Conservation (phyloP, 2,113 vertebrate genomes). For the Rafetus swinhoei region DNA sequence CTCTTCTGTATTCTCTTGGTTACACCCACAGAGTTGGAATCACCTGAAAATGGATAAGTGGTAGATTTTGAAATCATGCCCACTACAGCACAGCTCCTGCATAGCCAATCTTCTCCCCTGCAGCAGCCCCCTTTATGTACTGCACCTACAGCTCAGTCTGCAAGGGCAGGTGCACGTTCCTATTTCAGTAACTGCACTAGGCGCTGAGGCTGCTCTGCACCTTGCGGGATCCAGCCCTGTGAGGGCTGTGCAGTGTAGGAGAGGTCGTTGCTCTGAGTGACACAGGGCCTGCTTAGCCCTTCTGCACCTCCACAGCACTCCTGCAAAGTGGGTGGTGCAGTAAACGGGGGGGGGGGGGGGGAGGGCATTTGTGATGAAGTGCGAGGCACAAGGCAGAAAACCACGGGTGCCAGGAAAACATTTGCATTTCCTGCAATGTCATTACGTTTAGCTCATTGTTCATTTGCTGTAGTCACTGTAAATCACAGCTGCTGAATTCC, state of each 20-base stretch:
- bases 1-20: neutral
- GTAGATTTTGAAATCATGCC: neutral
- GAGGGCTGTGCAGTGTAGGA: too few relatives aligned
- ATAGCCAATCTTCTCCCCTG: neutral
- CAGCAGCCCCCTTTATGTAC: neutral
- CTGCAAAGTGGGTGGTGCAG: neutral
- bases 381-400: neutral
- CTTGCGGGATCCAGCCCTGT: neutral
- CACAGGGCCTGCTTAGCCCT: neutral
- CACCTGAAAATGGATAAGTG: neutral
- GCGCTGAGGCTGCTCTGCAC: neutral
- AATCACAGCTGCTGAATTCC: neutral
- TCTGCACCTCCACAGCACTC: neutral
- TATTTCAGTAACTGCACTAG: neutral
- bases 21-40: neutral
- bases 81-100: neutral
- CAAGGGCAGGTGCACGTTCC: too few relatives aligned
- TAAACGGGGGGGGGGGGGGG: too few relatives aligned
- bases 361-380: neutral
- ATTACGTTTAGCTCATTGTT: neutral
- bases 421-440: neutral
- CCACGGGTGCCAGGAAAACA: neutral
- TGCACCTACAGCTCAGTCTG: neutral
- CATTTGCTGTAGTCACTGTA: neutral
- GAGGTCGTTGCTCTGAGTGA: neutral